phyloP scores from a whole-genome alignment of 2,888 invertebrate species.

The Aethes cnicana region DNA sequence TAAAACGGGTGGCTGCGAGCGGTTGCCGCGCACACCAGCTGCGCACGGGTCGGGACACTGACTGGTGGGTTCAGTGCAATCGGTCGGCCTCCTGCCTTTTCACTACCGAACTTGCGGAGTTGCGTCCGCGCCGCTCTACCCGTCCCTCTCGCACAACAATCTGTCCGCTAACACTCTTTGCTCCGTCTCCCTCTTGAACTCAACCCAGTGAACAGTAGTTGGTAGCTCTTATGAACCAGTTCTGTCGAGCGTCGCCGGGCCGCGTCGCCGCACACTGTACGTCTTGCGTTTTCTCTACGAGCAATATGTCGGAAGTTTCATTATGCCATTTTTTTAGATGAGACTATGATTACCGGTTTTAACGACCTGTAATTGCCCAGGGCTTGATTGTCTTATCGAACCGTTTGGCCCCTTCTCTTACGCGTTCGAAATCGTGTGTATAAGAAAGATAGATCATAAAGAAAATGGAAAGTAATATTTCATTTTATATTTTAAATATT shows the following conservation, averaged over 20 bases:
- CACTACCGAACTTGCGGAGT: slow-evolving; percentile 61
- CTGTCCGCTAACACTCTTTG: slow-evolving; percentile 27
- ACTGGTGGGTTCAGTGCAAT: slow-evolving; percentile 67
- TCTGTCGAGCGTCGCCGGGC: slow-evolving; percentile 69
- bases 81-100: slow-evolving; percentile 63
- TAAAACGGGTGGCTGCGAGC: slow-evolving; percentile 66
- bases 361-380: slow-evolving; percentile 58
- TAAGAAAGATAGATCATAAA: no score
- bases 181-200: slow-evolving; percentile 43
- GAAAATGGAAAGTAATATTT: no score
- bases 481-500: no score
- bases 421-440: slow-evolving; percentile 17
- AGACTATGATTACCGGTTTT: slow-evolving; percentile 66
- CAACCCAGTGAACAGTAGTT: slow-evolving; percentile 74
- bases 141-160: slow-evolving; percentile 47
- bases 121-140: slow-evolving; percentile 64
- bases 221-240: slow-evolving; percentile 71
- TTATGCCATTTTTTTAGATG: slow-evolving; percentile 67
- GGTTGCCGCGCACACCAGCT: slow-evolving; percentile 69
- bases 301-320: slow-evolving; percentile 60
- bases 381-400: slow-evolving; percentile 53
- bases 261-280: slow-evolving; percentile 45
- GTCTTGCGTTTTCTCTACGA: slow-evolving; percentile 68
- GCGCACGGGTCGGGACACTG: slow-evolving; percentile 70
- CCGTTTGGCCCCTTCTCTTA: slow-evolving; percentile 20